Evolutionary conservation across 2,797 vertebrate species (phyloP).

Genomic region (Phrynocephalus forsythii): DNA sequence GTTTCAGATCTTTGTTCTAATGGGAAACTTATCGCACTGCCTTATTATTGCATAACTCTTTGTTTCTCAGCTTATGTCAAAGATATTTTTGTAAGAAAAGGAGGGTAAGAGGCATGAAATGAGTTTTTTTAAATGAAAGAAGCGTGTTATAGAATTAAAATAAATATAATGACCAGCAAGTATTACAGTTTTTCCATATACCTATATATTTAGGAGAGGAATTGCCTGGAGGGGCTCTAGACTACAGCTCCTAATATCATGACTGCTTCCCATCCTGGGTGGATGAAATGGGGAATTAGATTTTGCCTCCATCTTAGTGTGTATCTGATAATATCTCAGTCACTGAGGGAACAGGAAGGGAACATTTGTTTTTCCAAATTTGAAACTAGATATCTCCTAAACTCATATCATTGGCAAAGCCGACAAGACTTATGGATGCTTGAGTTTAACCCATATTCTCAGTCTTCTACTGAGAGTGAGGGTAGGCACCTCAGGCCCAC

Average conservation of each 20-base stretch:
- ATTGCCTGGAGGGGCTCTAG: not conserved
- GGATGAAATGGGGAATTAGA: not conserved
- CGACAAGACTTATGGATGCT: not conserved
- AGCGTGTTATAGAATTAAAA: not conserved
- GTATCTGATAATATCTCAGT: not conserved
- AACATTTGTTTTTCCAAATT: not conserved
- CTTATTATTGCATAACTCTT: not conserved
- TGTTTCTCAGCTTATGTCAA: not conserved
- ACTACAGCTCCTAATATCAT: not conserved
- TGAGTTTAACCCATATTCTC: no score
- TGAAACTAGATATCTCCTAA: not conserved
- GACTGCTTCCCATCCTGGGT: not conserved
- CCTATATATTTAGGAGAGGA: not conserved
- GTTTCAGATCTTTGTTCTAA: not conserved
- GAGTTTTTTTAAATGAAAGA: not conserved
- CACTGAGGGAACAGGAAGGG: not conserved
- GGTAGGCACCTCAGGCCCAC: no score
- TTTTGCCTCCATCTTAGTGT: not conserved
- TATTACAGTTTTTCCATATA: not conserved
- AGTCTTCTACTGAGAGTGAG: no score
- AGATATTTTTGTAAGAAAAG: not conserved
- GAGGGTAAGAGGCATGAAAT: not conserved
- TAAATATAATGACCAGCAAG: not conserved
- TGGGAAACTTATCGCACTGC: not conserved
- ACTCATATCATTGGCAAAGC: not conserved